phyloP scores from a whole-genome alignment of 2,888 invertebrate species.

The Nebria brevicollis region DNA sequence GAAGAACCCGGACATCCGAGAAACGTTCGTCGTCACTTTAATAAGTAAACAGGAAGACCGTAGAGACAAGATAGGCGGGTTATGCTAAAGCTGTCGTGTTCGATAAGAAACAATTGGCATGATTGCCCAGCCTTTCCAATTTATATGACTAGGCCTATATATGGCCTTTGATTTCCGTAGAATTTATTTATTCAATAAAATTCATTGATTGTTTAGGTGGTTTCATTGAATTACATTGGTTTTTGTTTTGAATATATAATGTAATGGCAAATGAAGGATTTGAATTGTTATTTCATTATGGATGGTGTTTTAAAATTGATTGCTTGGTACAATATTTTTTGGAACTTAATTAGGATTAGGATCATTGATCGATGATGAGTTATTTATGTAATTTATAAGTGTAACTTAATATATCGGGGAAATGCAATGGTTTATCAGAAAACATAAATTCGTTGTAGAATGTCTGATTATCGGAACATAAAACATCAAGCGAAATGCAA shows the following conservation, averaged over 20 bases:
- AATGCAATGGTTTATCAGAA: neutral
- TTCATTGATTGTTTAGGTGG: neutral
- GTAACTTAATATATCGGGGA: no score
- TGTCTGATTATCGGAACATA: neutral
- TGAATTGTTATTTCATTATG: no score
- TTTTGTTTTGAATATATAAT: no score
- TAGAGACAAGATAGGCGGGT: conserved; percentile 14
- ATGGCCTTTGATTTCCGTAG: neutral
- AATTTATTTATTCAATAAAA: neutral
- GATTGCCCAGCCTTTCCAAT: conserved; percentile 31
- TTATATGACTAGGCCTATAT: conserved; percentile 19
- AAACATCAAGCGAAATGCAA: conserved; percentile 2
- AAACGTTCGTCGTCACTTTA: conserved; percentile 43
- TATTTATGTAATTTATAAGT: no score
- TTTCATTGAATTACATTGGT: no score
- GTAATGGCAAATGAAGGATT: no score
- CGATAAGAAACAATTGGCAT: conserved; percentile 43
- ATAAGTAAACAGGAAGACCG: conserved; percentile 42
- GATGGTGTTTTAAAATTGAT: no score
- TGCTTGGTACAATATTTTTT: no score
- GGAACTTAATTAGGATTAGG: no score
- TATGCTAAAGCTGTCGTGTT: conserved; percentile 35
- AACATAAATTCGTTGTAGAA: neutral
- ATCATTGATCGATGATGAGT: no score
- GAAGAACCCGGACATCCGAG: conserved; percentile 21